A percentile compares a stretch with the other conserved stretches of the same genome.
Conservation (phyloP, 2,113 vertebrate species). For the Phylloscopus trochiloides region DNA sequence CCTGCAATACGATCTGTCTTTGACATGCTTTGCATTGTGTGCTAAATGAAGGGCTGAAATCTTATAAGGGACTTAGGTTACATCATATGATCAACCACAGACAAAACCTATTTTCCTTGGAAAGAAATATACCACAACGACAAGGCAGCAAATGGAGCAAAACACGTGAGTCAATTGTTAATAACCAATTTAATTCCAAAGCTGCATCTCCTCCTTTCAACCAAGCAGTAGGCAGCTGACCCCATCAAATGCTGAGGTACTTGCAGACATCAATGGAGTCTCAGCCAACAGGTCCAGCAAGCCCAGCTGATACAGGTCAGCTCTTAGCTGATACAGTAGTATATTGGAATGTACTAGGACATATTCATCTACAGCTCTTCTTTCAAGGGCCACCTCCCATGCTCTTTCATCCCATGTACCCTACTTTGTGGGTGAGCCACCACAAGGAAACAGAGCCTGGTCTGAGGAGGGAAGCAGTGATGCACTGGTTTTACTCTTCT, state of each 20-base stretch:
- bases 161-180: background rate
- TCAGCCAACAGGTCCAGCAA: background rate
- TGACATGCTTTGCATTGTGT: background rate
- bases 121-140: background rate
- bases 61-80: slow-evolving; percentile 1
- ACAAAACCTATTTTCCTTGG: background rate
- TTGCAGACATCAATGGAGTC: background rate
- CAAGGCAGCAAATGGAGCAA: background rate
- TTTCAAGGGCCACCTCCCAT: background rate
- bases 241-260: background rate
- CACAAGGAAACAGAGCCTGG: background rate
- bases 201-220: background rate
- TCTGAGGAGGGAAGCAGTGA: background rate
- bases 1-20: background rate
- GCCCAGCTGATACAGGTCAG: background rate
- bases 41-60: slow-evolving; percentile 11
- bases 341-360: background rate
- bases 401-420: background rate
- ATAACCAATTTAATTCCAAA: slow-evolving; percentile 17
- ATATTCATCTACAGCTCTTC: background rate
- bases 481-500: slow-evolving; percentile 63
- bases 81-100: background rate
- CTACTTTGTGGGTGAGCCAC: background rate
- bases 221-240: background rate
- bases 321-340: background rate